Evolutionary conservation across 2,797 vertebrate genomes (phyloP).

Genomic region (Pempheris klunzingeri): DNA sequence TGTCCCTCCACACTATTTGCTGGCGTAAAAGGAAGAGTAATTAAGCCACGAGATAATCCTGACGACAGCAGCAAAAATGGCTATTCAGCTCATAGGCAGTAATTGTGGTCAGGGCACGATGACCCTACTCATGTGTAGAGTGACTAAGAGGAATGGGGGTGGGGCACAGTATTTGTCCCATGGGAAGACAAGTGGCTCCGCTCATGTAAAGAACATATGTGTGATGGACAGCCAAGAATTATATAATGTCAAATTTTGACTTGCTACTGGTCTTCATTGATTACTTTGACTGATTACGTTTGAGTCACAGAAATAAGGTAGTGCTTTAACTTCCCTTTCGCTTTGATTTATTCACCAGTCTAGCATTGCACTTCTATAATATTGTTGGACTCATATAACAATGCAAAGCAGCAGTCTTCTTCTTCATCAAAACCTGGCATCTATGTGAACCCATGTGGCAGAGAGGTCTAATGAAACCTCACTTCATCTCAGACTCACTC

Average conservation of each 20-base stretch:
- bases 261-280: neutral
- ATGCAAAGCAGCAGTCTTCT: neutral
- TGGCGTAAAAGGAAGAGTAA: conserved; percentile 73
- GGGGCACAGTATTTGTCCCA: conserved; percentile 66
- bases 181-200: conserved; percentile 48
- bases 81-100: conserved; percentile 77
- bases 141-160: conserved; percentile 71
- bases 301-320: too few species aligned
- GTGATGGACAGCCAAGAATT: conserved; percentile 36
- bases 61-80: conserved; percentile 79
- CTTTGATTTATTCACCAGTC: neutral
- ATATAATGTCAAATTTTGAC: neutral
- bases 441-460: neutral
- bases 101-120: conserved; percentile 83
- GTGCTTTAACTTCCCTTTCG: neutral
- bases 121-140: conserved; percentile 78
- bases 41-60: conserved; percentile 79
- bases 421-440: neutral
- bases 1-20: conserved; percentile 57
- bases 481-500: neutral
- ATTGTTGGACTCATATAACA: neutral
- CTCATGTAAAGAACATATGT: conserved; percentile 48
- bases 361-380: neutral
- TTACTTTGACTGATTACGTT: too few species aligned
- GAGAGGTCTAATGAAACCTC: neutral